Evolutionary conservation across 2,888 invertebrate species (phyloP).

Genomic region (Odontothrips loti): DNA sequence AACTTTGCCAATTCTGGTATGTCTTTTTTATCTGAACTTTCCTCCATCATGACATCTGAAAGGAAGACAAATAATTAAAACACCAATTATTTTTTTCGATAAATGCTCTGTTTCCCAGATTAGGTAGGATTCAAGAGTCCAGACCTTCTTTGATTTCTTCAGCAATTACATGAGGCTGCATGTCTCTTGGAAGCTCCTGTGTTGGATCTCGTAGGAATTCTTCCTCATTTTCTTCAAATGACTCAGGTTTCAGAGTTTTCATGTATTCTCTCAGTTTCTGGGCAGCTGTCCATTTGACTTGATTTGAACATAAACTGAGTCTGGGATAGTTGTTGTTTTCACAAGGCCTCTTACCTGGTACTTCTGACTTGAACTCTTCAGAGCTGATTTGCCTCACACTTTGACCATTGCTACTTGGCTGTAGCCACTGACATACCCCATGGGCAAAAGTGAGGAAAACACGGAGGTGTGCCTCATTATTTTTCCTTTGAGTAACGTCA

Average conservation of each 20-base stretch:
- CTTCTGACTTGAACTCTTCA: background rate
- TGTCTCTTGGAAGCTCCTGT: background rate
- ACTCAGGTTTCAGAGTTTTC: background rate
- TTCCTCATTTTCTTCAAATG: background rate
- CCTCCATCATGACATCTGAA: background rate
- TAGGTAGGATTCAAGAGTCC: background rate
- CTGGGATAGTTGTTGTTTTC: background rate
- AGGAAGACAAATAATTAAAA: background rate
- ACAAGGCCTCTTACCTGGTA: background rate
- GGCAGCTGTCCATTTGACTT: background rate
- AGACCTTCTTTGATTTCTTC: background rate
- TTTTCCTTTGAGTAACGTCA: background rate
- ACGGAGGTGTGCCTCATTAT: background rate
- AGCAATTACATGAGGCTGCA: background rate
- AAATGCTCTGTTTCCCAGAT: too few species aligned
- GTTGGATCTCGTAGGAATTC: background rate
- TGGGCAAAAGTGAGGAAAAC: conserved; percentile 2
- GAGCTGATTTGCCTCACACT: background rate
- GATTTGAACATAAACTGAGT: background rate
- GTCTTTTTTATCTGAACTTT: background rate
- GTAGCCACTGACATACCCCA: background rate
- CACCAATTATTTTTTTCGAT: background rate
- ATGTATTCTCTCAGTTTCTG: background rate
- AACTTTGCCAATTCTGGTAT: background rate
- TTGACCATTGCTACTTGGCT: background rate